Evolutionary conservation across 1,140 invertebrate genomes (phyloP).

Genomic region (Octopus sinensis): DNA sequence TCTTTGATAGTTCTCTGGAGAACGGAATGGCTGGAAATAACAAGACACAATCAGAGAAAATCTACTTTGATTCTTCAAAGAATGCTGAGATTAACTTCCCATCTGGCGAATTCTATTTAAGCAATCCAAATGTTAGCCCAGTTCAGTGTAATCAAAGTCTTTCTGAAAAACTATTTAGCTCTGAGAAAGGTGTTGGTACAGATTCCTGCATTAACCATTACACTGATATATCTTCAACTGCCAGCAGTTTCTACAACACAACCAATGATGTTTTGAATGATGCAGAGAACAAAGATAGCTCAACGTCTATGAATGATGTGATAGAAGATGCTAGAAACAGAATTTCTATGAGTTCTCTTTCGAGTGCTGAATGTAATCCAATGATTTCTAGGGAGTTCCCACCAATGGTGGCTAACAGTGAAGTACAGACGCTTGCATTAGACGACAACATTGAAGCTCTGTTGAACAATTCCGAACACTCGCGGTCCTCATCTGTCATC

Average conservation of each 20-base stretch:
- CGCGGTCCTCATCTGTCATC: not conserved
- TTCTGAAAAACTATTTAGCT: not conserved
- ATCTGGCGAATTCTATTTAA: not conserved
- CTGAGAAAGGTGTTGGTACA: not conserved
- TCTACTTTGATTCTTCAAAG: not conserved
- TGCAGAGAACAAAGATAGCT: not conserved
- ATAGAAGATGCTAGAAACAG: not conserved
- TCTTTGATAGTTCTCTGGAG: not conserved
- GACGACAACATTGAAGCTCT: not conserved
- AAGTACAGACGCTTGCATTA: slow-evolving; percentile 2
- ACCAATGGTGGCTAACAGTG: not conserved
- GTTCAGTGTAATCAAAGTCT: not conserved
- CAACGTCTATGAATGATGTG: not conserved
- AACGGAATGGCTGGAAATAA: not conserved
- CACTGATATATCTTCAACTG: not conserved
- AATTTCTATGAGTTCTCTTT: not conserved
- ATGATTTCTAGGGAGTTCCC: not conserved
- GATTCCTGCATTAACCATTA: not conserved
- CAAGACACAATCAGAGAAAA: not conserved
- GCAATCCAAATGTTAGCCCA: not conserved
- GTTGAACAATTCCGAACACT: not conserved
- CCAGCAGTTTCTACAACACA: not conserved
- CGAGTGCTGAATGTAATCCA: not conserved
- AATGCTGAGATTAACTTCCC: not conserved
- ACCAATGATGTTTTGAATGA: not conserved